Evolutionary conservation across 2,113 vertebrate species (phyloP).

Genomic region (Cynoglossus semilaevis): DNA sequence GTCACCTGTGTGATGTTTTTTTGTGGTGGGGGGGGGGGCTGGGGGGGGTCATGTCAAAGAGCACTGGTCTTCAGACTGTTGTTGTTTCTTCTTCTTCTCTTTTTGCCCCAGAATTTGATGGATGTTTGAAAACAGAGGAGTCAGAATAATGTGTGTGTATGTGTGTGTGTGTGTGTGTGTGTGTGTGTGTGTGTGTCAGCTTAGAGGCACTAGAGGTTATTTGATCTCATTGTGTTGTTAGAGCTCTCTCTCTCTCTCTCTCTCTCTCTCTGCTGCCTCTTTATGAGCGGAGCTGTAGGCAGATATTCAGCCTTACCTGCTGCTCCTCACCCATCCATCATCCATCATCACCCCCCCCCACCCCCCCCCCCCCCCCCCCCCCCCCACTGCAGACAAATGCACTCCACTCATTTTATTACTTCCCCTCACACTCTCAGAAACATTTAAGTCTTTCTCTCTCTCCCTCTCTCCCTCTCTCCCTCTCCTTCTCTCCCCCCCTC

Average conservation of each 20-base stretch:
- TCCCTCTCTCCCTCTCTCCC: too few species aligned
- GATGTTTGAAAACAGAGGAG: slow-evolving; percentile 61
- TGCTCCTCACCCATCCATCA: slow-evolving; percentile 64
- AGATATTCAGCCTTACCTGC: slow-evolving; percentile 66
- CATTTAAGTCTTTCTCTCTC: slow-evolving; percentile 52
- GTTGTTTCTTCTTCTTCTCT: slow-evolving; percentile 17
- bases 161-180: slow-evolving; percentile 41
- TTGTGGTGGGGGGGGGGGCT: background rate
- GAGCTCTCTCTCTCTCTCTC: slow-evolving; percentile 56
- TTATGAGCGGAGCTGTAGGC: slow-evolving; percentile 65
- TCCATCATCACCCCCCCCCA: too few species aligned
- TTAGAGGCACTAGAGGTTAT: slow-evolving; percentile 58
- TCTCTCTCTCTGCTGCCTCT: slow-evolving; percentile 39
- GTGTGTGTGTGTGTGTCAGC: slow-evolving; percentile 17
- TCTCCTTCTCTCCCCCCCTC: background rate
- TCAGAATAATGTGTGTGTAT: too few species aligned
- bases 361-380: too few species aligned
- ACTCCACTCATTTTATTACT: slow-evolving; percentile 63
- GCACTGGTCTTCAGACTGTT: slow-evolving; percentile 30
- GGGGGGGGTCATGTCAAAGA: slow-evolving; percentile 25
- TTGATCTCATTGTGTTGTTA: slow-evolving; percentile 68
- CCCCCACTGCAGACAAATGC: slow-evolving; percentile 49
- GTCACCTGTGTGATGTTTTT: too few species aligned
- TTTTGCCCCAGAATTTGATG: slow-evolving; percentile 51
- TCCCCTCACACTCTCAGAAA: slow-evolving; percentile 46